These are phyloP conservation scores for Platanista minor DNA, from an alignment of 2,113 vertebrate genomes.

Conservation along the genomic window DNA sequence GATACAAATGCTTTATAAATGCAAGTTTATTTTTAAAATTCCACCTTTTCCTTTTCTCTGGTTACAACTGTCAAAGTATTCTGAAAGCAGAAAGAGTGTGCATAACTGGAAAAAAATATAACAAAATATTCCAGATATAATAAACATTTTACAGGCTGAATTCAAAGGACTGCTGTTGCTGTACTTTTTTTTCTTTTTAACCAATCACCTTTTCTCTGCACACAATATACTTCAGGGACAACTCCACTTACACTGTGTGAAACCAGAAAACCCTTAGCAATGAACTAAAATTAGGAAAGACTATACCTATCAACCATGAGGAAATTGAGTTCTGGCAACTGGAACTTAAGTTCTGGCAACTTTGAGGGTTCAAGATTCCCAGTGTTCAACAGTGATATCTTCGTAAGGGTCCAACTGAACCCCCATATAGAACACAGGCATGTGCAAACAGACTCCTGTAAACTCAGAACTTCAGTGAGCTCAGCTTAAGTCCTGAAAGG, in stretches of 20 bases:
- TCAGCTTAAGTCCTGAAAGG: background rate
- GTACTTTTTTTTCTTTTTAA: background rate
- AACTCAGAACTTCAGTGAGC: background rate
- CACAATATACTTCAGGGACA: background rate
- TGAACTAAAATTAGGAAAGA: background rate
- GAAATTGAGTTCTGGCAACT: background rate
- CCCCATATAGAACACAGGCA: rapidly evolving
- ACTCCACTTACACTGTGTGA: background rate
- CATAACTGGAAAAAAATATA: background rate
- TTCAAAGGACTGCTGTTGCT: background rate
- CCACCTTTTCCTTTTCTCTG: background rate
- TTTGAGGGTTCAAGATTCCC: background rate
- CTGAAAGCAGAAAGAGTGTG: background rate
- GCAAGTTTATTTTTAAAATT: conserved; percentile 3
- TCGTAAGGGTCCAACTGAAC: background rate
- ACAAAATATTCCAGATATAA: background rate
- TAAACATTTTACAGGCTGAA: background rate
- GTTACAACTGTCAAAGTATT: background rate
- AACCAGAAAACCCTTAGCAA: background rate
- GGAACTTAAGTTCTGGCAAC: background rate
- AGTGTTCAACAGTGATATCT: background rate
- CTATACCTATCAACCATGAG: background rate
- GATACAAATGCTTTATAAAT: background rate
- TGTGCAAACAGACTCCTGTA: background rate
- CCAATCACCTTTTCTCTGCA: background rate